phyloP scores from a whole-genome alignment of 2,888 invertebrate genomes.

The Phoenoteleia sp. region DNA sequence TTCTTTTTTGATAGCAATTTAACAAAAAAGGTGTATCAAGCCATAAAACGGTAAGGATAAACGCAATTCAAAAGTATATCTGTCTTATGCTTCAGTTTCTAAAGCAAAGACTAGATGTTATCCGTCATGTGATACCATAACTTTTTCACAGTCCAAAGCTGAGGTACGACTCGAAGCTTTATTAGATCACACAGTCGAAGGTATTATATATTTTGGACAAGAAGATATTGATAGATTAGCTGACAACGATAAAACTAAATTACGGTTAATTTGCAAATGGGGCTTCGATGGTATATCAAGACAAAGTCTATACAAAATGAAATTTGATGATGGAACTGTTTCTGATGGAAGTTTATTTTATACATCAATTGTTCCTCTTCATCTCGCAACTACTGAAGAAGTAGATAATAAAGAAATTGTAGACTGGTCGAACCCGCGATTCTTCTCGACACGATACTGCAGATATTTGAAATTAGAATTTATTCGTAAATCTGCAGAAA shows the following conservation, averaged over 20 bases:
- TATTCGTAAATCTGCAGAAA: constrained; percentile 19
- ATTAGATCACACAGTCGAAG: not conserved
- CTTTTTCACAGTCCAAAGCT: not conserved
- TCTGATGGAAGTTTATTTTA: constrained; percentile 14
- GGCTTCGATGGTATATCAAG: not conserved
- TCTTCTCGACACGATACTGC: constrained; percentile 25
- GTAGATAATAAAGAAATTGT: constrained; percentile 4
- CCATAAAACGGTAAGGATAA: not conserved
- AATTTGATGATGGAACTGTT: constrained; percentile 19
- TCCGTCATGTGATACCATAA: not conserved
- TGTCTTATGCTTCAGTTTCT: not conserved
- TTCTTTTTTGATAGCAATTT: not conserved
- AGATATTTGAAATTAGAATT: constrained; percentile 14
- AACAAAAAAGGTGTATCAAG: not conserved
- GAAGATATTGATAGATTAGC: not conserved
- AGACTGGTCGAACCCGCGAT: constrained; percentile 15
- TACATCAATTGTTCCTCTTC: constrained; percentile 27
- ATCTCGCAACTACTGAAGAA: constrained; percentile 13
- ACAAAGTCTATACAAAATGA: constrained; percentile 3
- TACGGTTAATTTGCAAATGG: not conserved
- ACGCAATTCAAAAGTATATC: not conserved
- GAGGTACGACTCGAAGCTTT: not conserved
- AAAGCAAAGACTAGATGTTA: constrained; percentile 7
- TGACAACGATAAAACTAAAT: not conserved
- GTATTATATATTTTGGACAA: not conserved